Conservation (phyloP, 2,113 vertebrate species). For the Hippocampus guttulatus region DNA sequence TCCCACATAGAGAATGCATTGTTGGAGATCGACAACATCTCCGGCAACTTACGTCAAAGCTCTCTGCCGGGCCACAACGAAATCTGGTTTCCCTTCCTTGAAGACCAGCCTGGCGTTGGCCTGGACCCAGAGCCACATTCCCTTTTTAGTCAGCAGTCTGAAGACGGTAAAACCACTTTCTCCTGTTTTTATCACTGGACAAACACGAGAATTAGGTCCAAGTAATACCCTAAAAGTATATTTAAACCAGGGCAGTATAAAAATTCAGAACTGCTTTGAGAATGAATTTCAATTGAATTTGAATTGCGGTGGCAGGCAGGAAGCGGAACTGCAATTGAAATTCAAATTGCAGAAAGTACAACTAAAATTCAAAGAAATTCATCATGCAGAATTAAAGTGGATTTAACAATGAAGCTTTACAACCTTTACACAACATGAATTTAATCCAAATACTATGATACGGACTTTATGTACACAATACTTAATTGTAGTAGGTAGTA, state of each 20-base stretch:
- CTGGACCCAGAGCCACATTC: conserved; percentile 80
- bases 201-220: conserved; percentile 10
- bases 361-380: no score
- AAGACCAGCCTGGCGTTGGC: conserved; percentile 73
- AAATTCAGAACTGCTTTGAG: no score
- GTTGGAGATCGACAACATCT: neutral
- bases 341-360: no score
- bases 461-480: no score
- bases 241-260: neutral
- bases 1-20: neutral
- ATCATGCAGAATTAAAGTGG: no score
- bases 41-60: conserved; percentile 70
- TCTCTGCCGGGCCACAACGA: conserved; percentile 73
- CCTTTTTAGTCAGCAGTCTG: conserved; percentile 73
- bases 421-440: no score
- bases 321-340: no score
- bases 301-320: no score
- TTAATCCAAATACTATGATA: no score
- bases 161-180: conserved; percentile 74
- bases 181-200: conserved; percentile 77
- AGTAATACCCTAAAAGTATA: neutral
- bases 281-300: no score
- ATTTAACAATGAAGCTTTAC: no score
- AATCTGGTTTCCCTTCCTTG: conserved; percentile 72
- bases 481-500: no score